These are phyloP conservation scores for Kuschelorhynchus macadamiae DNA, from an alignment of 2,888 invertebrate species.

Conservation along the genomic window DNA sequence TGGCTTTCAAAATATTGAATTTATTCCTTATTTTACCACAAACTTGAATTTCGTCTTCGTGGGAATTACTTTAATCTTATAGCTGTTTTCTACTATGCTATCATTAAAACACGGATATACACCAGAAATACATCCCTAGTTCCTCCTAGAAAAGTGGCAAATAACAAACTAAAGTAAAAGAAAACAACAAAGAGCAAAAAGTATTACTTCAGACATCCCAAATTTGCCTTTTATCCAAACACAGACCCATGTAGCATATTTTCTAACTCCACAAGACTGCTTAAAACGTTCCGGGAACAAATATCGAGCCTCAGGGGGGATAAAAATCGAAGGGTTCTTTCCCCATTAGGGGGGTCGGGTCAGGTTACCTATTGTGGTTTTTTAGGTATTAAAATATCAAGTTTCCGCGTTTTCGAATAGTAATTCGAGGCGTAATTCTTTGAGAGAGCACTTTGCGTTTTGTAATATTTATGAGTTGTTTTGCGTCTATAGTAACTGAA, in stretches of 20 bases:
- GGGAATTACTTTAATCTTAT: no score
- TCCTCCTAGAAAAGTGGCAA: no score
- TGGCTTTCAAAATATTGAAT: no score
- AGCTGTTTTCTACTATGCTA: no score
- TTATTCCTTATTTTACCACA: no score
- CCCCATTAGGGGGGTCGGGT: conserved; percentile 11
- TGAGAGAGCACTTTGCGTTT: conserved; percentile 4
- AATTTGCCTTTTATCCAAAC: background rate
- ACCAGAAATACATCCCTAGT: no score
- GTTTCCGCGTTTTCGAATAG: conserved; percentile 24
- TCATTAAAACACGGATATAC: no score
- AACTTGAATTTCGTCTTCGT: no score
- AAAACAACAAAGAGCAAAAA: background rate
- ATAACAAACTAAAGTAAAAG: background rate
- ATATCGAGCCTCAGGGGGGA: conserved; percentile 11
- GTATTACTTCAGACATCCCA: no score
- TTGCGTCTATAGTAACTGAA: background rate
- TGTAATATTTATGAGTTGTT: background rate
- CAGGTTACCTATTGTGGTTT: conserved; percentile 31
- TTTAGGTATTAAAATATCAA: conserved; percentile 45
- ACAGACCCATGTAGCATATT: conserved; percentile 1
- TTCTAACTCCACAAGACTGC: conserved; percentile 10
- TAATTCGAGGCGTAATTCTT: conserved; percentile 11
- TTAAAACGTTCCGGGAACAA: conserved; percentile 22
- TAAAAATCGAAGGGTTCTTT: conserved; percentile 8